These are phyloP conservation scores for Tenthredo notha DNA, from an alignment of 2,888 invertebrate species.

Conservation along the genomic window DNA sequence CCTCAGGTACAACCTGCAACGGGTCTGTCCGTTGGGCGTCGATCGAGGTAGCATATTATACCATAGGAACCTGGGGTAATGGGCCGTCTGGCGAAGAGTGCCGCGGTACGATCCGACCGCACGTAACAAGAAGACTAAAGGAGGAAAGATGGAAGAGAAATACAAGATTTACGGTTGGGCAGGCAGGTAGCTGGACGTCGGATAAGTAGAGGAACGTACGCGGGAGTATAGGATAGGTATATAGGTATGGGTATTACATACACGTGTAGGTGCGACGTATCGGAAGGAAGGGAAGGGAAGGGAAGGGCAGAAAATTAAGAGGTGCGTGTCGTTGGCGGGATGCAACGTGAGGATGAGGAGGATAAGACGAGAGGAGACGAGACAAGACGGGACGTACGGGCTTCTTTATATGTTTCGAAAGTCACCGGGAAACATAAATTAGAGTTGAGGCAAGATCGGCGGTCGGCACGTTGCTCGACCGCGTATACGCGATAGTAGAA, in stretches of 20 bases:
- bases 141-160: constrained; percentile 19
- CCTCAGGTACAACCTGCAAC: background rate
- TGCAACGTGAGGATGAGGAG: background rate
- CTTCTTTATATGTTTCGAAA: constrained; percentile 37
- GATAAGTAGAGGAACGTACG: constrained; percentile 7
- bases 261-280: background rate
- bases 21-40: background rate
- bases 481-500: background rate
- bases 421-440: constrained; percentile 46
- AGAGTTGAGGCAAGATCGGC: constrained; percentile 2
- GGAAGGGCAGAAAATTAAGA: constrained; percentile 23
- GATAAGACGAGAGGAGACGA: background rate
- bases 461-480: background rate
- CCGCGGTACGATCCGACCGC: constrained; percentile 14
- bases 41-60: constrained; percentile 9
- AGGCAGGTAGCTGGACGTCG: constrained; percentile 29
- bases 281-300: constrained; percentile 29
- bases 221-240: background rate
- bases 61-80: constrained; percentile 17
- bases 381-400: background rate
- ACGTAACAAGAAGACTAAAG: background rate
- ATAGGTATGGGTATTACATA: background rate
- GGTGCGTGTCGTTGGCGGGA: constrained; percentile 17
- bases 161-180: constrained; percentile 42
- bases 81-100: constrained; percentile 20